phyloP scores from a whole-genome alignment of 2,888 invertebrate genomes.

The Chymomyza fuscimana region DNA sequence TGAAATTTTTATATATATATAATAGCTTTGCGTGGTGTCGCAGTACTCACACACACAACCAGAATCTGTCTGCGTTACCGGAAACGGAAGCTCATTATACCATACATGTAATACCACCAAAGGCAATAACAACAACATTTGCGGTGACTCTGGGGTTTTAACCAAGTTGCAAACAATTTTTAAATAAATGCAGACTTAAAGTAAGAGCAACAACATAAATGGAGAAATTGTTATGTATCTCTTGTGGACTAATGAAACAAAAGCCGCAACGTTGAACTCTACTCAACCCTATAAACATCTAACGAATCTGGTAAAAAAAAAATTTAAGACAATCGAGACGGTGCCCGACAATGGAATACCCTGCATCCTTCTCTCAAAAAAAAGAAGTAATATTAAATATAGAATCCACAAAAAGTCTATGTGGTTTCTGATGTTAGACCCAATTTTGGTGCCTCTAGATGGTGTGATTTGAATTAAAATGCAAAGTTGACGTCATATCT shows the following conservation, averaged over 20 bases:
- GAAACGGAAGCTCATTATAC: conserved; percentile 68
- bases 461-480: too few relatives aligned
- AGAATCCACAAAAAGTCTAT: too few relatives aligned
- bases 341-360: too few relatives aligned
- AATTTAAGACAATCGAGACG: too few relatives aligned
- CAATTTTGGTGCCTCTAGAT: too few relatives aligned
- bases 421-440: too few relatives aligned
- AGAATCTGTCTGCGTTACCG: conserved; percentile 29
- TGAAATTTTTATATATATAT: conserved; percentile 31
- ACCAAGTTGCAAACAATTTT: conserved; percentile 62
- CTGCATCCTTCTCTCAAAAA: too few relatives aligned
- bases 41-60: not conserved
- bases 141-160: conserved; percentile 16
- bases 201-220: conserved; percentile 15
- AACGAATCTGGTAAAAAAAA: too few relatives aligned
- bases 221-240: conserved; percentile 16
- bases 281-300: too few relatives aligned
- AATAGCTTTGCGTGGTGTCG: not conserved
- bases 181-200: conserved; percentile 61
- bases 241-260: conserved; percentile 48
- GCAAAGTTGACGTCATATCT: too few relatives aligned
- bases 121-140: conserved; percentile 15
- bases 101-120: conserved; percentile 48
- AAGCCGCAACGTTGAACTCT: conserved; percentile 30
- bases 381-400: too few relatives aligned